A percentile compares a stretch with the other conserved stretches of the same genome.
These are phyloP conservation scores for Halocynthia aurantium DNA, from an alignment of 23 tunicate species.

Conservation along the genomic window DNA sequence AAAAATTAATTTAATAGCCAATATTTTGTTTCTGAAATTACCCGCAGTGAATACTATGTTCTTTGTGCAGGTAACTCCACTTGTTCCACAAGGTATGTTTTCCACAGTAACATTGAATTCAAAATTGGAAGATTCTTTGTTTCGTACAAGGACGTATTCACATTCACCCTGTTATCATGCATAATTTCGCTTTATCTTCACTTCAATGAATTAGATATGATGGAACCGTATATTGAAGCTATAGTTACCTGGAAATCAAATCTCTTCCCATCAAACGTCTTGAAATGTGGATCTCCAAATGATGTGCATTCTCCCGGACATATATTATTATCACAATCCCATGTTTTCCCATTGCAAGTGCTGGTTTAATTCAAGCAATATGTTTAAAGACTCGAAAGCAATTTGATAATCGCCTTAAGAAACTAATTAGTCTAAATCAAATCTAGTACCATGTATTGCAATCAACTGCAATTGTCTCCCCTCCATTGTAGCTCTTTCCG, in stretches of 20 bases:
- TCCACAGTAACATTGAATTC: slow-evolving; percentile 23
- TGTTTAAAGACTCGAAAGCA: no score
- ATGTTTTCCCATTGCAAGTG: slow-evolving; percentile 64
- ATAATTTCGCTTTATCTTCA: background rate
- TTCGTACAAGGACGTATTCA: slow-evolving; percentile 61
- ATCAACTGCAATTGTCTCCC: slow-evolving; percentile 30
- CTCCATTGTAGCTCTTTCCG: slow-evolving; percentile 41
- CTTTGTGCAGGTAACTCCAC: slow-evolving; percentile 28
- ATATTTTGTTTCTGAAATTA: no score
- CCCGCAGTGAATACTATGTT: slow-evolving; percentile 5
- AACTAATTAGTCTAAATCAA: no score
- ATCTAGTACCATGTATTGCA: slow-evolving; percentile 73
- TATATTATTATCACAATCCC: slow-evolving; percentile 63
- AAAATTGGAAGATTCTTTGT: no score
- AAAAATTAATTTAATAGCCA: no score
- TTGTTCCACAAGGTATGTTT: slow-evolving; percentile 27
- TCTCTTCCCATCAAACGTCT: slow-evolving; percentile 78
- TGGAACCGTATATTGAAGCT: no score
- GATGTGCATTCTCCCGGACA: slow-evolving; percentile 94
- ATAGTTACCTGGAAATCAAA: slow-evolving; percentile 49
- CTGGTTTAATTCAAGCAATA: slow-evolving; percentile 18
- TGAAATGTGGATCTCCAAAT: slow-evolving; percentile 83
- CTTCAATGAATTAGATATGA: background rate
- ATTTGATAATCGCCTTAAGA: no score
- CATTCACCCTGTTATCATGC: slow-evolving; percentile 21